Percentiles rank a stretch among this genome's conserved stretches.
Evolutionary conservation across 2,113 vertebrate genomes (phyloP).

Genomic region (Erythrocercus mccallii): DNA sequence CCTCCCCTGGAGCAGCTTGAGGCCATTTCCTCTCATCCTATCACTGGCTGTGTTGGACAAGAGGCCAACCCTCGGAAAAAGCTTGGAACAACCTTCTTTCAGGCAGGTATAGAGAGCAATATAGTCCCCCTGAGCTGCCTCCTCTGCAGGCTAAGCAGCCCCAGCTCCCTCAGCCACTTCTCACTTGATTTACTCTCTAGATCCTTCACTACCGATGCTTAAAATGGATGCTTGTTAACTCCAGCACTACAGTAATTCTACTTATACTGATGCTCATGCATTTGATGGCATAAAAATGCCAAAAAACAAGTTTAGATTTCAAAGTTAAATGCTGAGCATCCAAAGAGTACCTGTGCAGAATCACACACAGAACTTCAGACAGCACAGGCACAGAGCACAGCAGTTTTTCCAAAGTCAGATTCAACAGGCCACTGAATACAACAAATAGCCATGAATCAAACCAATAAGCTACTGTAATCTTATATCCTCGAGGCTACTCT

Average conservation of each 20-base stretch:
- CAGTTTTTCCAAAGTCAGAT: not conserved
- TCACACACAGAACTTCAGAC: not conserved
- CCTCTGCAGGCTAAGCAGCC: not conserved
- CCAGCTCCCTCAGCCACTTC: not conserved
- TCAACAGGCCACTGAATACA: not conserved
- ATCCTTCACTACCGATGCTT: not conserved
- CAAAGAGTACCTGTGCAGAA: not conserved
- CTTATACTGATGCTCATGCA: not conserved
- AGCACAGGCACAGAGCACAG: not conserved
- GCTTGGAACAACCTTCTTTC: not conserved
- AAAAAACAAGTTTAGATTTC: not conserved
- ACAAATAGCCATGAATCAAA: not conserved
- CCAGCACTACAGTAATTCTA: not conserved
- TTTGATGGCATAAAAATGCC: not conserved
- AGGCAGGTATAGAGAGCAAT: not conserved
- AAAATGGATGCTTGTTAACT: not conserved
- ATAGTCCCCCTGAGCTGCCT: not conserved
- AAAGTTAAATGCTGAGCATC: not conserved
- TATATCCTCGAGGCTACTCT: not conserved
- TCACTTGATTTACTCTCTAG: not conserved
- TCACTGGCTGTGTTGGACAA: not conserved
- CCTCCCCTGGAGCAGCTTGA: not conserved
- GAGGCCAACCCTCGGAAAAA: not conserved
- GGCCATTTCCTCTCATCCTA: not conserved
- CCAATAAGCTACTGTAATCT: not conserved